Conservation (phyloP, 2,888 invertebrate genomes). For the Parochlus steinenii region DNA sequence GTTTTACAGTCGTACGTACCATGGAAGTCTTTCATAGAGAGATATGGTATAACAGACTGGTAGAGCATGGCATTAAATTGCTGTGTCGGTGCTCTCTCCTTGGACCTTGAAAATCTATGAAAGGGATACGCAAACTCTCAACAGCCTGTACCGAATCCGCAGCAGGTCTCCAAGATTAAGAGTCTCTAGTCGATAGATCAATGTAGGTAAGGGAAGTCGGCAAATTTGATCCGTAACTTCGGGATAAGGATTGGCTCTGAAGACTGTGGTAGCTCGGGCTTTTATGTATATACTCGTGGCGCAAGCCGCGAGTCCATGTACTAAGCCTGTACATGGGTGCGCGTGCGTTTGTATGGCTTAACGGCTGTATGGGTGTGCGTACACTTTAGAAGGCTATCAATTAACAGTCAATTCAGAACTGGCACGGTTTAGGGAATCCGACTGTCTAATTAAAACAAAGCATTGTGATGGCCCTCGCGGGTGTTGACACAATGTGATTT, state of each 20-base stretch:
- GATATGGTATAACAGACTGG: slow-evolving; percentile 17
- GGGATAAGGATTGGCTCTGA: slow-evolving; percentile 60
- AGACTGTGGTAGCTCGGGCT: slow-evolving; percentile 44
- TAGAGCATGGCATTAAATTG: slow-evolving; percentile 18
- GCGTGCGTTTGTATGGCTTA: too few species aligned
- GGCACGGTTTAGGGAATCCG: slow-evolving; percentile 44
- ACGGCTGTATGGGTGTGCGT: slow-evolving; percentile 14
- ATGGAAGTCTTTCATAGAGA: slow-evolving; percentile 17
- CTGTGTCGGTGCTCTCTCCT: slow-evolving; percentile 18
- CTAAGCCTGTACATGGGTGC: slow-evolving; percentile 7
- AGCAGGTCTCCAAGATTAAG: slow-evolving; percentile 59
- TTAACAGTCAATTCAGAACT: slow-evolving; percentile 41
- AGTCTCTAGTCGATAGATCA: slow-evolving; percentile 50
- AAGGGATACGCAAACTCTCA: slow-evolving; percentile 16
- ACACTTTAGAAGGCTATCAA: slow-evolving; percentile 28
- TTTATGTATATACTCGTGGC: slow-evolving; percentile 23
- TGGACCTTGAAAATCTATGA: too few species aligned
- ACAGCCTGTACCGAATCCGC: slow-evolving; percentile 47
- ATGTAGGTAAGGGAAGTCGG: slow-evolving; percentile 52
- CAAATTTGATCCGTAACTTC: slow-evolving; percentile 39
- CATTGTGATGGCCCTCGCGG: slow-evolving; percentile 46
- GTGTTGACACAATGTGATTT: slow-evolving; percentile 50
- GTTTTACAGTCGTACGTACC: slow-evolving; percentile 17
- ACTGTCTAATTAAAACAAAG: slow-evolving; percentile 54
- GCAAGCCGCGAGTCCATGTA: too few species aligned